Evolutionary conservation across 1,140 invertebrate species (phyloP).

Genomic region (Pemphigus obesinymphae): DNA sequence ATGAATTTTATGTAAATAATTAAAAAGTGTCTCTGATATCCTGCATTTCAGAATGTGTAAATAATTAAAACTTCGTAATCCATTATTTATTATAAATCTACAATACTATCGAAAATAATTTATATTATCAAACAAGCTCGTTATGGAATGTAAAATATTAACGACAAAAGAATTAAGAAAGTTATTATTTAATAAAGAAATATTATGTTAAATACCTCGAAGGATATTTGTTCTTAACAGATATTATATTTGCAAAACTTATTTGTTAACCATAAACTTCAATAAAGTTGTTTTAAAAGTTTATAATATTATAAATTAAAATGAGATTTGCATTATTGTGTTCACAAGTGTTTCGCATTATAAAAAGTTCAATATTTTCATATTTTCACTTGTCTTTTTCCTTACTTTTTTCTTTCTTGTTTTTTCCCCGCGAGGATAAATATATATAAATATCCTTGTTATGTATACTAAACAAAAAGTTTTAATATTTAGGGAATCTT

Average conservation of each 20-base stretch:
- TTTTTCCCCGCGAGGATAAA: background rate
- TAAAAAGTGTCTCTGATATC: background rate
- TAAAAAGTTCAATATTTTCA: background rate
- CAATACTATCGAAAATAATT: background rate
- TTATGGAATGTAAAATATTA: background rate
- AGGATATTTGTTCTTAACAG: background rate
- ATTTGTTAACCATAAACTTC: conserved; percentile 2
- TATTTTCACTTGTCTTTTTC: background rate
- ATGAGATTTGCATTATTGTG: background rate
- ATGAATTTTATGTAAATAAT: too few relatives aligned
- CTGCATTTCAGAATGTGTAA: background rate
- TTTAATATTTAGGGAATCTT: background rate
- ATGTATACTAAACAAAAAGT: background rate
- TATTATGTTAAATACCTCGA: background rate
- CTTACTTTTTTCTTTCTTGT: background rate
- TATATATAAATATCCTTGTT: background rate
- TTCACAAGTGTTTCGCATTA: background rate
- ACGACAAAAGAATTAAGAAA: background rate
- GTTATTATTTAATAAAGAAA: background rate
- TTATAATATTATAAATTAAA: conserved; percentile 7
- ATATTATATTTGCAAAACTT: background rate
- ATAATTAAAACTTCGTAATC: background rate
- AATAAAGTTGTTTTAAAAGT: conserved; percentile 6
- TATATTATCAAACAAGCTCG: too few relatives aligned
- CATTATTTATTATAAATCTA: background rate